Evolutionary conservation across 2,888 invertebrate species (phyloP).

Genomic region (Hofmannophila pseudospretella): DNA sequence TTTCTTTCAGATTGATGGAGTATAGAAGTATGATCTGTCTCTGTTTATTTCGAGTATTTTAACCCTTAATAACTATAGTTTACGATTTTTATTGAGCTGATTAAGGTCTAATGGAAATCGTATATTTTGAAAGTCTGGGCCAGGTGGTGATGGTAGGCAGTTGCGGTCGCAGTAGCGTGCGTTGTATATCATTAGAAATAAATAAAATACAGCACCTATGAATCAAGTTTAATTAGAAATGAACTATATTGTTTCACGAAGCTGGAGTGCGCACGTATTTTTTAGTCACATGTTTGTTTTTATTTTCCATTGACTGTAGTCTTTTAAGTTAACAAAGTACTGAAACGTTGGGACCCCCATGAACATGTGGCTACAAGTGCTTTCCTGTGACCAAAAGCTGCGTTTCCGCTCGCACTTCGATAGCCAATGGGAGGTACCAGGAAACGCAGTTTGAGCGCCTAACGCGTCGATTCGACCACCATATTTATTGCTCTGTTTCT

Average conservation of each 20-base stretch:
- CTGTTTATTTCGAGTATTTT: no score
- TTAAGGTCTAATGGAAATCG: no score
- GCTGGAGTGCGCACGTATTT: conserved; percentile 64
- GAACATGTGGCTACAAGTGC: conserved; percentile 75
- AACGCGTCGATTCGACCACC: no score
- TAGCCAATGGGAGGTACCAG: conserved; percentile 39
- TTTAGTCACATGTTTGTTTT: conserved; percentile 75
- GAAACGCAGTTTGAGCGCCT: conserved; percentile 61
- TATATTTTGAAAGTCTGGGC: no score
- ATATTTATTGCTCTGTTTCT: conserved; percentile 45
- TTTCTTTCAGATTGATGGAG: no score
- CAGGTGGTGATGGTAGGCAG: background rate
- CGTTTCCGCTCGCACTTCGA: conserved; percentile 60
- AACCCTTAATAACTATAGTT: no score
- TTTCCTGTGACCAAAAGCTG: conserved; percentile 44
- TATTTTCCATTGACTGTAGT: conserved; percentile 38
- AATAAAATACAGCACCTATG: no score
- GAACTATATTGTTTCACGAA: conserved; percentile 16
- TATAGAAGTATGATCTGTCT: no score
- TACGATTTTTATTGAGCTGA: no score
- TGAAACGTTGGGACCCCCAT: conserved; percentile 41
- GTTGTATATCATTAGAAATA: no score
- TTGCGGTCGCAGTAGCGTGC: background rate
- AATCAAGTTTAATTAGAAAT: no score
- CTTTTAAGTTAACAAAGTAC: conserved; percentile 22